Conservation (phyloP, 2,888 invertebrate species). For the Oasisia sp. region DNA sequence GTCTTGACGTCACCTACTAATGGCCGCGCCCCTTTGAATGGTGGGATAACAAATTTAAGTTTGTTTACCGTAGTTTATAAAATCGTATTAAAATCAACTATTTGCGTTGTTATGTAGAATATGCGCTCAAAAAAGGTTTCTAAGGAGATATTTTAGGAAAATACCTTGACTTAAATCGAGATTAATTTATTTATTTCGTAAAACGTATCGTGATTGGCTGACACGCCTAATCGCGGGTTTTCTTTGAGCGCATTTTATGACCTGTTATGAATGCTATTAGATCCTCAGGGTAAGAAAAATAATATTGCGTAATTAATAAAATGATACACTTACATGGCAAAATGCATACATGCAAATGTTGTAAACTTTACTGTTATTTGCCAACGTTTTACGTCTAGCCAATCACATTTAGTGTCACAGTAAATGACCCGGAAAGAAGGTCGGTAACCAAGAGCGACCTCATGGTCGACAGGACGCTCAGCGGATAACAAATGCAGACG, state of each 20-base stretch:
- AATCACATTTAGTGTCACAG: not conserved
- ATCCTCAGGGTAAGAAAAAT: not conserved
- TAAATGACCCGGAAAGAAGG: conserved; percentile 17
- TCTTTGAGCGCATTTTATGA: not conserved
- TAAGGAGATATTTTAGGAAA: not conserved
- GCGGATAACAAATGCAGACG: not conserved
- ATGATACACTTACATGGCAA: not conserved
- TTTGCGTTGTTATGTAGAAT: not conserved
- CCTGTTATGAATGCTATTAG: not conserved
- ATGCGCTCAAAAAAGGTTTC: not conserved
- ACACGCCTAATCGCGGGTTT: not conserved
- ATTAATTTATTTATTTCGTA: not conserved
- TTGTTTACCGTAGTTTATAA: not conserved
- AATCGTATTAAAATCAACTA: not conserved
- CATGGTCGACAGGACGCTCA: conserved; percentile 13
- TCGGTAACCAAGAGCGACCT: conserved; percentile 10
- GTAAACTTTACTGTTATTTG: not conserved
- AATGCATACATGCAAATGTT: not conserved
- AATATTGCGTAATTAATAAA: not conserved
- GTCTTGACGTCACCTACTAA: conserved; percentile 3
- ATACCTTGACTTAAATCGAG: not conserved
- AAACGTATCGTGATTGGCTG: not conserved
- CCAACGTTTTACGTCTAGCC: not conserved
- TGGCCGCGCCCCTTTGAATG: conserved; percentile 17
- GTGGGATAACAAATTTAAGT: not conserved